Conservation (phyloP, 1,140 invertebrate species). For the Bombus picipes region DNA sequence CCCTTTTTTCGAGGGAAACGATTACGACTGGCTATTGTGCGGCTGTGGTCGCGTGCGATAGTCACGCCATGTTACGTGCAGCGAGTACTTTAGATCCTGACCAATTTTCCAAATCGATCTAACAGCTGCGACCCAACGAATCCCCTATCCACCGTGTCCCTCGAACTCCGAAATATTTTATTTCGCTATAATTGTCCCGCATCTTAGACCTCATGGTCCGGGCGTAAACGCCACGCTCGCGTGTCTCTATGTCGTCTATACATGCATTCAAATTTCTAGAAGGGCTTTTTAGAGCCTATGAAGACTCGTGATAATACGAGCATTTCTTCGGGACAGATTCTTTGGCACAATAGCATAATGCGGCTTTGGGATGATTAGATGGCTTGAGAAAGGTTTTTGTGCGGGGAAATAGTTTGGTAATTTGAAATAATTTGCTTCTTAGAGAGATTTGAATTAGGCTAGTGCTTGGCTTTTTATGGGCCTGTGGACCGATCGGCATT, state of each 20-base stretch:
- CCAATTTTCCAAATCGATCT: constrained; percentile 77
- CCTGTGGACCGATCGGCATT: no score
- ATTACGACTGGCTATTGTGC: constrained; percentile 67
- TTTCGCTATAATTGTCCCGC: constrained; percentile 19
- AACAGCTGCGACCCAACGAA: constrained; percentile 63
- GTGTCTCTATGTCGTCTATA: background rate
- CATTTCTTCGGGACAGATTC: background rate
- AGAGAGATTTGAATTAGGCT: background rate
- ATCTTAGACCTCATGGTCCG: no score
- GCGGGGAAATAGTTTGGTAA: background rate
- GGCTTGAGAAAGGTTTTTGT: background rate
- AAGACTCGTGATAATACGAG: background rate
- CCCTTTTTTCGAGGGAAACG: constrained; percentile 68
- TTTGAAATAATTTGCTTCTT: constrained; percentile 6
- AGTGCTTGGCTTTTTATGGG: background rate
- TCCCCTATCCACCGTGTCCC: background rate
- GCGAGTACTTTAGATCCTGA: constrained; percentile 45
- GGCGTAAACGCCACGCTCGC: background rate
- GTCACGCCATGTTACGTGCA: constrained; percentile 73
- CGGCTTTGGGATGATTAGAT: background rate
- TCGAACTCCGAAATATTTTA: background rate
- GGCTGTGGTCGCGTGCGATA: constrained; percentile 73
- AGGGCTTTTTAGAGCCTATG: background rate
- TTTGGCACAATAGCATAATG: background rate
- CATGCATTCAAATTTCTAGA: background rate